phyloP scores from a whole-genome alignment of 2,113 vertebrate species.

The Psophia crepitans region DNA sequence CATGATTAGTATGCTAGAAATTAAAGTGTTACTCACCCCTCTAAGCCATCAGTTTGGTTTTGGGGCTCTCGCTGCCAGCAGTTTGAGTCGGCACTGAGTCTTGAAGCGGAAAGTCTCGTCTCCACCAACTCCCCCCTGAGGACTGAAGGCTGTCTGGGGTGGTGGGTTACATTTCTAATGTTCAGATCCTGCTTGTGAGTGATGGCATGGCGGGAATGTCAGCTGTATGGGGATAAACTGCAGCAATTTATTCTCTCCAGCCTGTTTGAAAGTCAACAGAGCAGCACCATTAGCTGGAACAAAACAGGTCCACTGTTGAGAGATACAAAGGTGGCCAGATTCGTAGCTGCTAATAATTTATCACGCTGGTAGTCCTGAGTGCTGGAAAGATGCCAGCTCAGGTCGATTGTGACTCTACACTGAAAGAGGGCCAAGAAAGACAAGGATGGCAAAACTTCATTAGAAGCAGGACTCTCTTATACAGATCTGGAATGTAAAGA shows the following conservation, averaged over 20 bases:
- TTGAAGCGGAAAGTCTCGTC: not conserved
- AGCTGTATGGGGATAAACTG: conserved; percentile 64
- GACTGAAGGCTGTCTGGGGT: conserved; percentile 50
- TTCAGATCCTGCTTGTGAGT: conserved; percentile 43
- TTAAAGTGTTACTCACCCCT: conserved; percentile 59
- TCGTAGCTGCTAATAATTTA: not conserved
- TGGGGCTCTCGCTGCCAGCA: conserved; percentile 14
- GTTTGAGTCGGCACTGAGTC: not conserved
- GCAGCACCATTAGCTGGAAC: not conserved
- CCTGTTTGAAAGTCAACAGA: conserved; percentile 14
- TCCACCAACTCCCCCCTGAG: not conserved
- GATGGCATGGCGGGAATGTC: conserved; percentile 68
- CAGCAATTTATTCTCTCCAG: conserved; percentile 41
- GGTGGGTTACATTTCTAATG: conserved; percentile 56
- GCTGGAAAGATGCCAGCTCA: conserved; percentile 1
- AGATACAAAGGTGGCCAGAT: not conserved
- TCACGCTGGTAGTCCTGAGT: not conserved
- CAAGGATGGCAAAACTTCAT: not conserved
- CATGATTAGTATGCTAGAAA: not conserved
- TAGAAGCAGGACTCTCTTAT: not conserved
- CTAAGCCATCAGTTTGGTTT: not conserved
- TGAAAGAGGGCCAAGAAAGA: not conserved
- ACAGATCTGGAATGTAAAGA: conserved; percentile 58
- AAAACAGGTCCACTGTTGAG: not conserved
- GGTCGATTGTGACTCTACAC: not conserved